phyloP scores from a whole-genome alignment of 2,888 invertebrate species.

The Esperia sulphurella region DNA sequence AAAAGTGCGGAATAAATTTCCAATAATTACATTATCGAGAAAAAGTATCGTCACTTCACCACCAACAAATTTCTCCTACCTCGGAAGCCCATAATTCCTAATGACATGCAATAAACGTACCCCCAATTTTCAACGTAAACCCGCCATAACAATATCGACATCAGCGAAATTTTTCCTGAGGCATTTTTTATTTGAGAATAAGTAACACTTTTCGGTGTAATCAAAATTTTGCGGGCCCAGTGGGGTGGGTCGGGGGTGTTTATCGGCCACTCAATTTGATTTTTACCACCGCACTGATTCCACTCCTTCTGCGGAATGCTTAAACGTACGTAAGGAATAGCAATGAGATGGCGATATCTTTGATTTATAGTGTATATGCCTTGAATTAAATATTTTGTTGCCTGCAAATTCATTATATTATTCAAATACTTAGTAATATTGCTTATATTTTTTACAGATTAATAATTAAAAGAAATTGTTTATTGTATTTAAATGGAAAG shows the following conservation, averaged over 20 bases:
- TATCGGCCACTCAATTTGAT: constrained; percentile 77
- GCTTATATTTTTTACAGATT: no score
- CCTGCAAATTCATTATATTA: neutral
- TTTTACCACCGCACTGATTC: constrained; percentile 71
- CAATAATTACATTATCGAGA: constrained; percentile 76
- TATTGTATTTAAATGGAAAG: no score
- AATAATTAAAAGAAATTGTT: no score
- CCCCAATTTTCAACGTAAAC: constrained; percentile 79
- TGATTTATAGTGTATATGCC: constrained; percentile 32
- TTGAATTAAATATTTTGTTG: neutral
- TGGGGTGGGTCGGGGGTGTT: constrained; percentile 43
- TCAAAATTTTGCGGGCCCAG: constrained; percentile 66
- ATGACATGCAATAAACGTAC: constrained; percentile 80
- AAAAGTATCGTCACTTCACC: constrained; percentile 58
- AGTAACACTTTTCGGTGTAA: constrained; percentile 75
- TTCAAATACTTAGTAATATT: no score
- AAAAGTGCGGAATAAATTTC: constrained; percentile 67
- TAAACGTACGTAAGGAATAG: constrained; percentile 47
- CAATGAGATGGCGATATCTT: constrained; percentile 36
- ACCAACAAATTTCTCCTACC: constrained; percentile 63
- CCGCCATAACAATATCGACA: constrained; percentile 80
- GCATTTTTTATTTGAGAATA: constrained; percentile 73
- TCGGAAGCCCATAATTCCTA: constrained; percentile 78
- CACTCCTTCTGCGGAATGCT: constrained; percentile 50
- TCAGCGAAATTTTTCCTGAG: constrained; percentile 67